Evolutionary conservation across 2,797 vertebrate species (phyloP), one percentile per base, ranked within the genome.

Genomic region (Microcaecilia unicolor): DNA sequence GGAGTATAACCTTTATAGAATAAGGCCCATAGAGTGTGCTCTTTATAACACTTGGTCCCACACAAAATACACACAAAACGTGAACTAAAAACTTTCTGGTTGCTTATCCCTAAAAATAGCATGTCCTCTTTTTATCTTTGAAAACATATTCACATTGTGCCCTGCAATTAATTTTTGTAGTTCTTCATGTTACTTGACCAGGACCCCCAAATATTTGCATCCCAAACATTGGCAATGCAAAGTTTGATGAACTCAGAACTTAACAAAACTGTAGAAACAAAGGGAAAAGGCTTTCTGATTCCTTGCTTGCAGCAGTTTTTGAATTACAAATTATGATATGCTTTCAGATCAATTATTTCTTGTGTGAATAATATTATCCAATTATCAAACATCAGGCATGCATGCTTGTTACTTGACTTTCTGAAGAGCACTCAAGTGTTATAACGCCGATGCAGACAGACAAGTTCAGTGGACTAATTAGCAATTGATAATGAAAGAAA

Each of bases 351-450:
- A 84, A 73, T 85, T 87, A 85, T 66, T 73, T 46, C 46, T 60
- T 76, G 62, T 55, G 74, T 87, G 68, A 78, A 72, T 42, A 72
- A 68, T 62, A 74, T 80, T 81, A 78, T 64, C 57, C 81, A 85
- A 77, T 80, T 81, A 80, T 61, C 52, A 84, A 13, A 81, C 78
- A 78, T 81, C 69, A 84, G 68, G 72, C 67, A 67, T 70, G 62
- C 78, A 78, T 64, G 66, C 70, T 78, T 75, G 56, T 59, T 70
- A 70, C 58, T 77, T 86, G 62, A 78, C 84, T 80, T 85, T 78
- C 74, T 83, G 61, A 74, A 84, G 74, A 61, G 68, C 61, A 65
- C 67, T 83, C 33, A 64, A 69, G 67, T 47, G 39, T 72, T 57
- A 62, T 55, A 76, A 37, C 48, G 71, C 34, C 52, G 51, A 61